Base-by-base conservation (phyloP, 2,797 vertebrate genomes). In the Darevskia mixta region DNA sequence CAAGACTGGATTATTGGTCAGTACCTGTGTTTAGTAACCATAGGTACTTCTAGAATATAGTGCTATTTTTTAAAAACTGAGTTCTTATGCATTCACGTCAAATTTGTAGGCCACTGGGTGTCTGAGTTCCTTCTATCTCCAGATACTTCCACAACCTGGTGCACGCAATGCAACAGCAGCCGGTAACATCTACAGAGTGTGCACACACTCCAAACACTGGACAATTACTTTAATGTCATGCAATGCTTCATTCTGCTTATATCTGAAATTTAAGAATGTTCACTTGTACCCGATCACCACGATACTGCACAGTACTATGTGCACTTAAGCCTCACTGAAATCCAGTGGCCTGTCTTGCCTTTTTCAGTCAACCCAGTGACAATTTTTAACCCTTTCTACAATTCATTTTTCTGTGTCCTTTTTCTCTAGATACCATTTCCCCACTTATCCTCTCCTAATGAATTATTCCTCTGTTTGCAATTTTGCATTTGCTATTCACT, bases 401-500 rank as follows among this genome's bases (percentile, higher is more conserved):
- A 66, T 85, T 82, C 38, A 72, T 25, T 87, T 71, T 87, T 90
- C 25, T 64, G 73, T 72, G 38, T 41, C 18, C 20, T 61, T 82
- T 25, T 82, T 38, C 29, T 49, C 64, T 25, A 64, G 69, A 67
- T 55, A 25, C 58, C 25, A 76, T 75, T 55, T 81, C 41, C 72
- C 27, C 38, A n/a, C 41, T 76, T 71, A 76, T 38, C 5, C 2
- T 69, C 41, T 64, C 58, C 41, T 82, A 76, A 76, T 75, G 58
- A 67, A 80, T 85, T 67, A 29, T 41, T 41, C 71, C 69, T 67
- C 58, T 66, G 25, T 85, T 61, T 85, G 73, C 73, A 64, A 73
- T 49, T 86, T 18, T 32, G 41, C 38, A 73, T 83, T 73, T 79
- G 78, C 38, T 76, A 87, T 67, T 87, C 61, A 85, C 38, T 81